Conservation (phyloP, 2,888 invertebrate species). For the Molanna angustata region DNA sequence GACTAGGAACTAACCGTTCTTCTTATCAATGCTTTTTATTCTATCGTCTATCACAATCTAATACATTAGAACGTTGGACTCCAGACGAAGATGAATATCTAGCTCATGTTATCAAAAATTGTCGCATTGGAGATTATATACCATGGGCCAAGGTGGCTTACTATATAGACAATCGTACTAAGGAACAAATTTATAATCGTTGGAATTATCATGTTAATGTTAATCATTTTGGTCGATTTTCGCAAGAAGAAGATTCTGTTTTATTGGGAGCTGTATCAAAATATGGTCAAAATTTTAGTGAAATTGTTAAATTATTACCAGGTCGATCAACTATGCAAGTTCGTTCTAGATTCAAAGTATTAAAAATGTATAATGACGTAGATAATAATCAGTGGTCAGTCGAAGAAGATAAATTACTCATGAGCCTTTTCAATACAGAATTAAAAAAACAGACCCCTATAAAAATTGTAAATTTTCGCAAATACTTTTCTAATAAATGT, state of each 20-base stretch:
- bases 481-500: conserved; percentile 53
- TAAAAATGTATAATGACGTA: too few species aligned
- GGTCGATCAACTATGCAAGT: conserved; percentile 62
- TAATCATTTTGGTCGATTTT: conserved; percentile 59
- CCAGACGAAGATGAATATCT: conserved; percentile 66
- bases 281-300: conserved; percentile 61
- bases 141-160: conserved; percentile 71
- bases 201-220: conserved; percentile 42
- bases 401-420: conserved; percentile 62
- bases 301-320: conserved; percentile 57
- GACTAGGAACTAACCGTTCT: conserved; percentile 58
- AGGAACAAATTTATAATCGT: conserved; percentile 64
- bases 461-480: too few species aligned
- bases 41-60: conserved; percentile 43
- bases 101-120: conserved; percentile 58
- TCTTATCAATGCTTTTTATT: conserved; percentile 70
- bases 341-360: too few species aligned
- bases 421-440: too few species aligned
- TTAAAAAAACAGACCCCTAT: too few species aligned
- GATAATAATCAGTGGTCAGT: too few species aligned
- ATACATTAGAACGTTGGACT: conserved; percentile 53
- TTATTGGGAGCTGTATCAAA: conserved; percentile 60
- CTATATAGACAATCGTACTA: conserved; percentile 61
- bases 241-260: conserved; percentile 63
- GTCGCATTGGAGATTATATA: conserved; percentile 63